Base-by-base conservation (phyloP, 2,113 vertebrate genomes). In the Dryoscopus gambensis region DNA sequence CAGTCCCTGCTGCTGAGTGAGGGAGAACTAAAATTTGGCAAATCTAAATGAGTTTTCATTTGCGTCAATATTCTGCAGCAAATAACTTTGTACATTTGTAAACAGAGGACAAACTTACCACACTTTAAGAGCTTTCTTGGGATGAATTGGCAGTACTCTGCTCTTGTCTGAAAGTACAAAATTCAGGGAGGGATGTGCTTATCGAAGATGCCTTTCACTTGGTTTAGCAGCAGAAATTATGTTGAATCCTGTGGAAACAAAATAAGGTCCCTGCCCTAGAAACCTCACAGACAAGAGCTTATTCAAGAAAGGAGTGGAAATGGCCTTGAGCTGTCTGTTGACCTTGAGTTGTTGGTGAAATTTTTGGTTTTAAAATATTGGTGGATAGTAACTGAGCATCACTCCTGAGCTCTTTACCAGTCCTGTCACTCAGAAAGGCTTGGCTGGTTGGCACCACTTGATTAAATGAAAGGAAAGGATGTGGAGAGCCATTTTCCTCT, bases 341-440 rank as follows among this genome's bases (percentile, higher is more conserved):
- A 97, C 96, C 95, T 95, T 92, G 94, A 86, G 25, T 2, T 71
- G 68, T 6, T 78, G 83, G 85, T 74, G 69, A 75, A 11, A 57
- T 9, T 15, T 55, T 90, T 67, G 28, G 47, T 16, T 57, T 50
- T 73, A 39, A 68, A 53, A 5, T 28, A 7, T 6, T 6, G 18
- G 30, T 52, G 52, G 30, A 2, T 33, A 52, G 40, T 44, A 44
- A 9, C 11, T 15, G 52, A 83, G 49, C 31, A 35, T 59, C 52
- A 3, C 11, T 35, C 5, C 0, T 1, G 2, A 77, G 28, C 10
- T 30, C 33, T 67, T 70, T 69, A 60, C 37, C 52, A 52, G 27
- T 15, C 13, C 15, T 53, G 60, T 9, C 3, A 1, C 5, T 60
- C 19, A 28, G 13, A 19, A 14, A 35, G 69, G 31, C 39, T 40